Conservation (phyloP, 1,140 invertebrate genomes). For the Zaprionus vittiger region DNA sequence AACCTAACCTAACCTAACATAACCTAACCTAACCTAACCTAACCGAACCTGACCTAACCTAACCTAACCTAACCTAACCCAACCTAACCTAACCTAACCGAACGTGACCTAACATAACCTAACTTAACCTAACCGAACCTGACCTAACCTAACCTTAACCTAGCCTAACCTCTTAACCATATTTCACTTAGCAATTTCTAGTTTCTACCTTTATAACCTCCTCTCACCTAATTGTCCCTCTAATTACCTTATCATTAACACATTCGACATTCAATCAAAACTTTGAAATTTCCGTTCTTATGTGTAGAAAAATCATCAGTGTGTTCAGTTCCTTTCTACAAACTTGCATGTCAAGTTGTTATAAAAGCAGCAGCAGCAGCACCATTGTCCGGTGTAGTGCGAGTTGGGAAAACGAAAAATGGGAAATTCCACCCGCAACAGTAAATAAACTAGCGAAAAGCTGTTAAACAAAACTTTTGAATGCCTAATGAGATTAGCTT, state of each 20-base stretch:
- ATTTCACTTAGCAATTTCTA: background rate
- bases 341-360: background rate
- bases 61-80: background rate
- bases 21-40: background rate
- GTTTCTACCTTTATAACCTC: background rate
- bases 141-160: background rate
- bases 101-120: background rate
- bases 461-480: slow-evolving; percentile 8
- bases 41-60: background rate
- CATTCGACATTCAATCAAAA: slow-evolving; percentile 1
- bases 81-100: background rate
- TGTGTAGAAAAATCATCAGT: background rate
- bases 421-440: background rate
- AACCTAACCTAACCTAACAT: background rate
- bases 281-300: background rate
- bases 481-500: slow-evolving; percentile 8
- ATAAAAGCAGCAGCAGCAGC: background rate
- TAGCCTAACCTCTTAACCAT: background rate
- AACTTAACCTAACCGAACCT: background rate
- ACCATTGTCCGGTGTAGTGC: background rate
- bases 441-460: slow-evolving; percentile 1
- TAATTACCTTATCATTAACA: background rate
- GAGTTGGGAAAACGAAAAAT: background rate
- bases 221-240: too few species aligned
- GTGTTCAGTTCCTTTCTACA: background rate